These are phyloP conservation scores for Cheilosia vernalis DNA, from an alignment of 2,888 invertebrate genomes.

Conservation along the genomic window DNA sequence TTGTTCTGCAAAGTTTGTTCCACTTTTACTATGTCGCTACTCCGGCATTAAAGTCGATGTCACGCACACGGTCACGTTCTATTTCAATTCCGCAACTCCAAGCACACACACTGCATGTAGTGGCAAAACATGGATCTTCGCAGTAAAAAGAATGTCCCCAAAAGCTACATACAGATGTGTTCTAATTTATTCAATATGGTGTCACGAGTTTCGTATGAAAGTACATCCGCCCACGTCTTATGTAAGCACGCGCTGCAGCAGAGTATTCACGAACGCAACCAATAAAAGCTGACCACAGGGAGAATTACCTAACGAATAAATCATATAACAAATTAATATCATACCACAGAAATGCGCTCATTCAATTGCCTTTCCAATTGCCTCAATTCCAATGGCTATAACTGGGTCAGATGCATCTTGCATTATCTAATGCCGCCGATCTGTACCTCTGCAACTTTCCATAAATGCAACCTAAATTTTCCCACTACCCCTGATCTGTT, in stretches of 20 bases:
- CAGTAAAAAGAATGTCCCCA: too few relatives aligned
- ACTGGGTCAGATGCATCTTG: slow-evolving; percentile 42
- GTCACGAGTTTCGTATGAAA: too few relatives aligned
- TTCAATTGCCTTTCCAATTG: slow-evolving; percentile 26
- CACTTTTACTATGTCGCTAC: slow-evolving; percentile 43
- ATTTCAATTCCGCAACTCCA: slow-evolving; percentile 10
- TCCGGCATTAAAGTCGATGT: slow-evolving; percentile 11
- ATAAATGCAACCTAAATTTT: slow-evolving; percentile 56
- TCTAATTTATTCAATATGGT: background rate
- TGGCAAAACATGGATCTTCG: too few relatives aligned
- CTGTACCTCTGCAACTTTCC: slow-evolving; percentile 47
- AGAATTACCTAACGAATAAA: slow-evolving; percentile 48
- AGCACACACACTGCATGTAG: background rate
- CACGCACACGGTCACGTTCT: slow-evolving; percentile 25
- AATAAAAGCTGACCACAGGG: slow-evolving; percentile 40
- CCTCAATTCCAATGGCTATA: slow-evolving; percentile 36
- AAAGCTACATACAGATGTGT: background rate
- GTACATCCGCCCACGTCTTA: slow-evolving; percentile 16
- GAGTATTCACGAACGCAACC: background rate
- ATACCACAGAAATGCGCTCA: background rate
- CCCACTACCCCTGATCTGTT: slow-evolving; percentile 11
- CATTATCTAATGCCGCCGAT: slow-evolving; percentile 52
- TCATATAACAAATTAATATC: slow-evolving; percentile 7
- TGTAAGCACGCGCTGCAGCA: slow-evolving; percentile 12
- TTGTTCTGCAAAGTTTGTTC: slow-evolving; percentile 32